Base-by-base conservation (phyloP, 2,888 invertebrate genomes). In the Cosmia pyralina region DNA sequence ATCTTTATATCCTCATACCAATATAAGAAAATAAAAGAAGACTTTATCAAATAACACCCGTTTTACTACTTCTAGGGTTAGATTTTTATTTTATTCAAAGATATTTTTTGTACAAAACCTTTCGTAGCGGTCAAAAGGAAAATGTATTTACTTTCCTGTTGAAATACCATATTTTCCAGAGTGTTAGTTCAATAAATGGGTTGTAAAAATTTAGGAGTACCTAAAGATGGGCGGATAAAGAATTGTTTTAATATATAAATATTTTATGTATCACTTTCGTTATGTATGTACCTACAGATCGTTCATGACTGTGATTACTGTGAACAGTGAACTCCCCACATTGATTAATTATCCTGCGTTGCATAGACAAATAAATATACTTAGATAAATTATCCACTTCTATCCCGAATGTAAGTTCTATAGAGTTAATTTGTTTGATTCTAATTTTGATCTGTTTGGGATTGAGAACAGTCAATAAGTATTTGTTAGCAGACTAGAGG, bases 11-110 rank as follows among this genome's bases (percentile, higher is more conserved):
- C 44, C 17, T 17, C 11, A 3, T 34, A 11, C 70, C 28, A 17
- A 70, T 41, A n/a, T 0, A 69, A 70, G 50, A 69, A 28, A 41
- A 69, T 50, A 69, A 52, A 69, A 52, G 52, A n/a, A 28, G 17
- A 28, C 28, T 71, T 69, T 52, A 69, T 69, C 69, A 52, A 69
- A 69, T 70, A 70, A 69, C n/a, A n/a, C 5, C 19, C 7, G 19
- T 28, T 52, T 69, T 52, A 70, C n/a, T 52, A 41, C 41, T 17
- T 22, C 19, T 41, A n/a, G 52, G 48, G 38, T 19, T 69, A 10
- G 69, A 4, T 10, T 41, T 69, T 70, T 52, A 41, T 69, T 69
- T 52, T 41, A n/a, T 69, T 70, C 52, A 6, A 41, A 28, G 22
- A 52, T 8, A 50, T 70, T 69, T 70, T 48, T 70, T 5, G 52